These are phyloP conservation scores for Sylvilagus bachmani DNA, from an alignment of 2,113 vertebrate genomes.

Conservation along the genomic window DNA sequence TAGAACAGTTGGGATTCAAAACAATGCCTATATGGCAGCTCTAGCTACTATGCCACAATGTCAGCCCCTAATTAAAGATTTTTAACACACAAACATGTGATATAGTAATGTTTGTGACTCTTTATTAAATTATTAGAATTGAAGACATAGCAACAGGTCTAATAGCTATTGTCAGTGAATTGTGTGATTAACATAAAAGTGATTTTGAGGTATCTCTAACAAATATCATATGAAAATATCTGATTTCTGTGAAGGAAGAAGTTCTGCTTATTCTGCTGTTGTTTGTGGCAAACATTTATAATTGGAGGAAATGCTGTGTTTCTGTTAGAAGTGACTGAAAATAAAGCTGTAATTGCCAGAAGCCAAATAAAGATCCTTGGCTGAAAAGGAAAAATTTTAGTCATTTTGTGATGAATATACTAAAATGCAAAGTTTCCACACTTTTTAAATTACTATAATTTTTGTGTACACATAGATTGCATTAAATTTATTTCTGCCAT, in stretches of 20 bases:
- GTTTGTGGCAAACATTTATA: not conserved
- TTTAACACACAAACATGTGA: not conserved
- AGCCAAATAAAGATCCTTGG: not conserved
- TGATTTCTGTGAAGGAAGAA: not conserved
- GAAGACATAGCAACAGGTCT: not conserved
- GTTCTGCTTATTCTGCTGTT: not conserved
- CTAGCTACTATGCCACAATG: too few relatives aligned
- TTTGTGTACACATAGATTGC: not conserved
- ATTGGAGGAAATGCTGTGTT: not conserved
- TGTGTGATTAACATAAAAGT: not conserved
- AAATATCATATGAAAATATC: conserved; percentile 14
- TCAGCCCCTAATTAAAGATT: not conserved
- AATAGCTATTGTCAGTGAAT: not conserved
- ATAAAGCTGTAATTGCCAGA: not conserved
- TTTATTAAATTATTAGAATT: not conserved
- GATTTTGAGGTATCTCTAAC: not conserved
- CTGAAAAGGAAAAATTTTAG: not conserved
- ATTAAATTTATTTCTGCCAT: not conserved
- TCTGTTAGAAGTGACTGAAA: conserved; percentile 16
- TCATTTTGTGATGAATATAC: not conserved
- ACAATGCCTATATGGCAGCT: too few relatives aligned
- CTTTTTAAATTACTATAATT: not conserved
- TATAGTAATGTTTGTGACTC: not conserved
- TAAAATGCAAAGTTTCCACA: not conserved
- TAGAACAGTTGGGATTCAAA: too few relatives aligned